phyloP scores from a whole-genome alignment of 2,113 vertebrate species.

The Sakesphorus luctuosus region DNA sequence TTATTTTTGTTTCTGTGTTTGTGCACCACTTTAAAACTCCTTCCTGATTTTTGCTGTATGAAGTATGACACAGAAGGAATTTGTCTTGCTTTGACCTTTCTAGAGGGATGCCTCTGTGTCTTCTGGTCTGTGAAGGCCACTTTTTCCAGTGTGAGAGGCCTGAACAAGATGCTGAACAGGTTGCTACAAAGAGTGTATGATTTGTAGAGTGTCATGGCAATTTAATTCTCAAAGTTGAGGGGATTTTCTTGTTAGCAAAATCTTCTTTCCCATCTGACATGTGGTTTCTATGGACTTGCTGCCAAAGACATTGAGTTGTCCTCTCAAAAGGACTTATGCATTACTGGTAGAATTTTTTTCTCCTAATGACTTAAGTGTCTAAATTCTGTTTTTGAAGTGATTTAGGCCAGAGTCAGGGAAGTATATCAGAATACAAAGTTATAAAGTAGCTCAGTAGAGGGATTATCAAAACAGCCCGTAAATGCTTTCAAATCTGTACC shows the following conservation, averaged over 20 bases:
- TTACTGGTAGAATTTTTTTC: neutral
- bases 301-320: neutral
- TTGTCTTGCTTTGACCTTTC: neutral
- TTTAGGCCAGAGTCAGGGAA: neutral
- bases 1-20: neutral
- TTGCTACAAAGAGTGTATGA: neutral
- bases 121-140: neutral
- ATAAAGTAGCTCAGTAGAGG: neutral
- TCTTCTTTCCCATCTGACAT: neutral
- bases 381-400: neutral
- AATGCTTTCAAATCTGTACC: neutral
- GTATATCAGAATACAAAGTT: neutral
- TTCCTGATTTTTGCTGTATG: neutral
- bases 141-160: neutral
- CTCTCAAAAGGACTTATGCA: fast-evolving
- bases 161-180: neutral
- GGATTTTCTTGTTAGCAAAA: neutral
- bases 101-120: neutral
- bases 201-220: neutral
- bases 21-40: neutral
- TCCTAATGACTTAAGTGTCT: neutral
- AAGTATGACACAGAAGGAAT: neutral
- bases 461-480: neutral
- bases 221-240: neutral
- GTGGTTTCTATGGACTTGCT: neutral